Base-by-base conservation (phyloP, 2,888 invertebrate species). In the Drosophila greeni region DNA sequence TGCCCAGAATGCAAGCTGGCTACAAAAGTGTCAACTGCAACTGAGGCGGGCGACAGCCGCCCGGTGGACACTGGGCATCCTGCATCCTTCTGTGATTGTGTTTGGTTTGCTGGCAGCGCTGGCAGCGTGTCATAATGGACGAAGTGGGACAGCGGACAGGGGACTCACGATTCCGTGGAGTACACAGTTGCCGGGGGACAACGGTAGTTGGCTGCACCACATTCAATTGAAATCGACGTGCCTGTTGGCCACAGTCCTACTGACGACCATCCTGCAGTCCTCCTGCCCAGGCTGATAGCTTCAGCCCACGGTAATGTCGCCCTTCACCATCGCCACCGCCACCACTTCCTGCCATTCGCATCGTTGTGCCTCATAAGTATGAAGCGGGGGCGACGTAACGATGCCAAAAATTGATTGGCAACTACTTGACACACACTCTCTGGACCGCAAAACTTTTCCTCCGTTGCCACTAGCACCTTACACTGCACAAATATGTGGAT, bases 161-260 rank as follows among this genome's bases (percentile, higher is more conserved):
- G 54, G 26, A 52, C 39, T n/a, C 23, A 12, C 47, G 36, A 40
- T 43, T 34, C n/a, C 39, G 24, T 24, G 54, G 43, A 48, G 51
- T 14, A 45, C 14, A 47, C 24, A 12, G 56, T 61, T 48, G 51
- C 34, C 34, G 43, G n/a, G 24, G 20, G 53, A 37, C 29, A 54
- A 39, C 60, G 64, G 67, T 70, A 72, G 84, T 73, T 83, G 84
- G 75, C 74, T 62, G 71, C 67, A 70, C 71, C 84, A 66, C 73
- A 79, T 80, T 82, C 76, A 82, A 81, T 81, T 80, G 84, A 66
- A 82, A 82, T 73, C 76, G 80, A 81, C 83, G 84, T 82, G 84
- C 76, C 80, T 69, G 82, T 76, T 82, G 70, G 76, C 79, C 79
- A 74, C 82, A 84, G 82, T 76, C 67, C 70, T 73, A 68, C 74